These are phyloP conservation scores for Climacteris rufus DNA, from an alignment of 2,113 vertebrate genomes.

Conservation along the genomic window DNA sequence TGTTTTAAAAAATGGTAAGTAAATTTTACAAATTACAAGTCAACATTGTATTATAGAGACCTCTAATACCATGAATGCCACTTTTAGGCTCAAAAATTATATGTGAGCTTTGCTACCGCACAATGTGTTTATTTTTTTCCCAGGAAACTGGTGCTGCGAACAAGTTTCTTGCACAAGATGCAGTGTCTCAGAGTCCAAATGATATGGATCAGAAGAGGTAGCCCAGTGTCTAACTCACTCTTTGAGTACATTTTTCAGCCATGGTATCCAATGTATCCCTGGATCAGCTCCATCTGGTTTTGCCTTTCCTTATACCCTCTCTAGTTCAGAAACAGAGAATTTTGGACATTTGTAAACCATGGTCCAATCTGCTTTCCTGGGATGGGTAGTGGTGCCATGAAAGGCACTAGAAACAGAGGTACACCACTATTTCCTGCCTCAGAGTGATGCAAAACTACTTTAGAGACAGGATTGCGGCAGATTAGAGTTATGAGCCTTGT, in stretches of 20 bases:
- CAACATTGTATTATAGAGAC: neutral
- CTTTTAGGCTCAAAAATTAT: neutral
- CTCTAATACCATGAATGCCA: neutral
- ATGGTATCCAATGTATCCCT: neutral
- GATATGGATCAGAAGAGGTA: neutral
- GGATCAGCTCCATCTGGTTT: neutral
- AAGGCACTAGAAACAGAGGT: neutral
- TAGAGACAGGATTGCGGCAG: neutral
- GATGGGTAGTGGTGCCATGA: neutral
- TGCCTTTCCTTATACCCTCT: neutral
- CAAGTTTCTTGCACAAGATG: neutral
- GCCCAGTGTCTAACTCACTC: neutral
- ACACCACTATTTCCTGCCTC: neutral
- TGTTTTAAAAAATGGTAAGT: neutral
- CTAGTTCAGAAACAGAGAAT: neutral
- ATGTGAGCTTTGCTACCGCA: neutral
- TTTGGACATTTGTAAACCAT: neutral
- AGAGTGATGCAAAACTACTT: neutral
- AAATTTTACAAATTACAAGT: neutral
- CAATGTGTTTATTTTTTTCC: neutral
- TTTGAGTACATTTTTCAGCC: neutral
- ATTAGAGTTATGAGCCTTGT: neutral
- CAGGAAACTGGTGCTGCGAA: neutral
- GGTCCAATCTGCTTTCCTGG: neutral
- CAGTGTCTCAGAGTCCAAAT: neutral